phyloP scores from a whole-genome alignment of 2,888 invertebrate genomes.

The Enchytraeus crypticus region DNA sequence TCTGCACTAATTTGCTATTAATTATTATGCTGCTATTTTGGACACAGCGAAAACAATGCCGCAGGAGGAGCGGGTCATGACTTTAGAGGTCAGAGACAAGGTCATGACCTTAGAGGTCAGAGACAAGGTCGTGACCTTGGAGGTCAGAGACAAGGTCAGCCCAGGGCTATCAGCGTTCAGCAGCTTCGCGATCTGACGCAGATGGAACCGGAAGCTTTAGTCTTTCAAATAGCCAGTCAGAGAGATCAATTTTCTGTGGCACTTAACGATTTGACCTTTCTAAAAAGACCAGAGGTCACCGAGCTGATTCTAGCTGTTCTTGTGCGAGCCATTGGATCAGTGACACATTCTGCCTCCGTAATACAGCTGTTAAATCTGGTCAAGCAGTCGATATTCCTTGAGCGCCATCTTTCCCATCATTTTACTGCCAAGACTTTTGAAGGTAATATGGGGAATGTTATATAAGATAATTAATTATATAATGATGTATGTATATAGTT shows the following conservation, averaged over 20 bases:
- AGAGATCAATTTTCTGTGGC: conserved; percentile 9
- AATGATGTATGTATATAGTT: too few species aligned
- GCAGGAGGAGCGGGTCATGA: too few species aligned
- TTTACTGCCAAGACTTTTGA: conserved; percentile 1
- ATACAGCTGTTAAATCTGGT: conserved; percentile 19
- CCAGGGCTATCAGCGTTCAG: neutral
- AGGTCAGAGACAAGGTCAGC: neutral
- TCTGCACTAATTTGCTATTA: too few species aligned
- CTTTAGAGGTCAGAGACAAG: too few species aligned
- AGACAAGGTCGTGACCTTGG: neutral
- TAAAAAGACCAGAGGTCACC: conserved; percentile 10
- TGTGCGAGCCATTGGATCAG: conserved; percentile 22
- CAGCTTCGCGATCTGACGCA: neutral
- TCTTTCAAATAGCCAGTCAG: neutral
- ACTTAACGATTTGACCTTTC: neutral
- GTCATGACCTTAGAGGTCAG: too few species aligned
- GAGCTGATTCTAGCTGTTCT: conserved; percentile 12
- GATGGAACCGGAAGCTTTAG: neutral
- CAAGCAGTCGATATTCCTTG: conserved; percentile 11
- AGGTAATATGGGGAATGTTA: too few species aligned
- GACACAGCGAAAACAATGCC: too few species aligned
- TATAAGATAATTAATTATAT: too few species aligned
- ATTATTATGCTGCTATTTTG: too few species aligned
- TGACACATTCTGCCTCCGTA: conserved; percentile 15
- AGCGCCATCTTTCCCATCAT: conserved; percentile 4